Evolutionary conservation across 1,140 invertebrate genomes (phyloP).

Genomic region (Calosoma granatense): DNA sequence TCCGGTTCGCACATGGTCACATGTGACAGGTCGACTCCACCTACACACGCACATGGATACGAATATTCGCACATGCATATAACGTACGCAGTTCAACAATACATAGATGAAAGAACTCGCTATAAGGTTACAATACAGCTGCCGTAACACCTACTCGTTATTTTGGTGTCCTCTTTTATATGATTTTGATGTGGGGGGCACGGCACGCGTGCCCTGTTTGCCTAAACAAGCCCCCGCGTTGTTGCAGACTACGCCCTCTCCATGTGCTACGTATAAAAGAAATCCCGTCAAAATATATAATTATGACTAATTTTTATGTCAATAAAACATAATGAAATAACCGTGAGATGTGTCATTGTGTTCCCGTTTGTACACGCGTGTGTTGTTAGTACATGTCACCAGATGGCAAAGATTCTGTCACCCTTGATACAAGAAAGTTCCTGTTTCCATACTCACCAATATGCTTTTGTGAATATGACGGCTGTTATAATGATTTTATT

Average conservation of each 20-base stretch:
- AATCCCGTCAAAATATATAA: neutral
- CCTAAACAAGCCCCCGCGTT: neutral
- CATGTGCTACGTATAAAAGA: neutral
- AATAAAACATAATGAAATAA: slow-evolving; percentile 8
- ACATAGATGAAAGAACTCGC: neutral
- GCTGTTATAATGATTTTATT: no score
- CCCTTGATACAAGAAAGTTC: no score
- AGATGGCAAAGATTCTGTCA: neutral
- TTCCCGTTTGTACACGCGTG: neutral
- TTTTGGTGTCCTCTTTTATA: slow-evolving; percentile 3
- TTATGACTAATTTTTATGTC: slow-evolving; percentile 8
- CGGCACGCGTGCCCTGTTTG: neutral
- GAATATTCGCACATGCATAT: neutral
- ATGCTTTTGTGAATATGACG: no score
- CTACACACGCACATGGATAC: neutral
- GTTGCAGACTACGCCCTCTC: neutral
- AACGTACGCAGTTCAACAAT: neutral
- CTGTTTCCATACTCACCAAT: no score
- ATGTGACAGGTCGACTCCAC: slow-evolving; percentile 2
- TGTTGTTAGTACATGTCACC: neutral
- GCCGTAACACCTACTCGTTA: neutral
- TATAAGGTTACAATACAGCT: slow-evolving; percentile 5
- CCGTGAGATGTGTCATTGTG: neutral
- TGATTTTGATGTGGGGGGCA: slow-evolving; percentile 4
- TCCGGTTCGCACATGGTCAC: slow-evolving; percentile 3